Evolutionary conservation across 2,888 invertebrate genomes (phyloP).

Genomic region (Phlogophora meticulosa): DNA sequence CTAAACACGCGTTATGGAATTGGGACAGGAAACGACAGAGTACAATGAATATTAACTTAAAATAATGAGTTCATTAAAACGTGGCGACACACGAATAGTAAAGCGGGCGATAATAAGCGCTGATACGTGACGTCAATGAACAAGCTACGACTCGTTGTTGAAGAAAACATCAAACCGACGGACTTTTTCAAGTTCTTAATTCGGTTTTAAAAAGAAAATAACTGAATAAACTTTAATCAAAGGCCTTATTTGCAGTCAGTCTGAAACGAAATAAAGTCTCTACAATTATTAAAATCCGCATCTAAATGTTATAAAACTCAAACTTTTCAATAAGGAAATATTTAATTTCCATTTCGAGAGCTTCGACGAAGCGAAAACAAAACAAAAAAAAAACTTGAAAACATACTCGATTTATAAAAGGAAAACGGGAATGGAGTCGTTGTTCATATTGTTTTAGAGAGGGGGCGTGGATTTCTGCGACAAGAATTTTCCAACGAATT

Average conservation of each 20-base stretch:
- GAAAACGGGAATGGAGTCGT: slow-evolving; percentile 77
- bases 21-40: slow-evolving; percentile 63
- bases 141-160: slow-evolving; percentile 31
- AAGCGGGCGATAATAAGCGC: slow-evolving; percentile 50
- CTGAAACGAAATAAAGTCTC: slow-evolving; percentile 72
- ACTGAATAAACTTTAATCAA: slow-evolving; percentile 55
- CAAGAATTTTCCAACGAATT: slow-evolving; percentile 87
- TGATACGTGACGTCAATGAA: slow-evolving; percentile 56
- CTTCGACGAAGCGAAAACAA: slow-evolving; percentile 74
- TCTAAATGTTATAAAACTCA: slow-evolving; percentile 77
- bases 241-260: slow-evolving; percentile 59
- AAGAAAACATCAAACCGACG: slow-evolving; percentile 40
- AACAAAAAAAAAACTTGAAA: slow-evolving; percentile 78
- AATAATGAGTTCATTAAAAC: slow-evolving; percentile 59
- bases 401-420: slow-evolving; percentile 82
- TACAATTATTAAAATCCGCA: slow-evolving; percentile 82
- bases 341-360: slow-evolving; percentile 84
- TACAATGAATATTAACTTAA: slow-evolving; percentile 62
- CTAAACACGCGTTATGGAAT: slow-evolving; percentile 53
- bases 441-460: slow-evolving; percentile 77
- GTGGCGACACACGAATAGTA: slow-evolving; percentile 50
- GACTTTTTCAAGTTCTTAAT: slow-evolving; percentile 49
- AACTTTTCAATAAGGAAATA: slow-evolving; percentile 87
- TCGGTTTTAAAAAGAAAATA: slow-evolving; percentile 52
- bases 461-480: slow-evolving; percentile 75